A percentile compares a stretch with the other conserved stretches of the same genome.
Evolutionary conservation across 2,888 invertebrate species (phyloP).

Genomic region (Frankliniella intonsa): DNA sequence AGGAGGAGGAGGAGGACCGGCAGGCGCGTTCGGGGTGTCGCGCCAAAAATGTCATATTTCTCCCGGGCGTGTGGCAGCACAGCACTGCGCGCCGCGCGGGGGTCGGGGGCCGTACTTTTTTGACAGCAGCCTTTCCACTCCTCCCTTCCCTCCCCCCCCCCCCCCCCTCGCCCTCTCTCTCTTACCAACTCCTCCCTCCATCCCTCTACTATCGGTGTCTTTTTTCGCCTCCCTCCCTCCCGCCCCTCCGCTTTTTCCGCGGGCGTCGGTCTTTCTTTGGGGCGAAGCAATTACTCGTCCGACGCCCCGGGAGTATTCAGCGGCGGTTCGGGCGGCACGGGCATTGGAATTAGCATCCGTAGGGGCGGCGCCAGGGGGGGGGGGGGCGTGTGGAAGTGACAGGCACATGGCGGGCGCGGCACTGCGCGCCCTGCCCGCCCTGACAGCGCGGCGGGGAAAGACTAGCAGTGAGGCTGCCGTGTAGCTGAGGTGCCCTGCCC

Average conservation of each 20-base stretch:
- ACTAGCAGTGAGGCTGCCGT: too few relatives aligned
- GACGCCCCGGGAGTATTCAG: conserved; percentile 10
- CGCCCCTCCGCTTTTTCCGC: neutral
- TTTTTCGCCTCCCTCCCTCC: neutral
- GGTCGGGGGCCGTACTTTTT: neutral
- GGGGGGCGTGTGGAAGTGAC: neutral
- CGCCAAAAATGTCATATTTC: neutral
- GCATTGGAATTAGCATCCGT: conserved; percentile 6
- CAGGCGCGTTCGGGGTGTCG: neutral
- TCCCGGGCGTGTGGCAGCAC: neutral
- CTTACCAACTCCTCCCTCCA: neutral
- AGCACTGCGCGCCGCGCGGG: too few relatives aligned
- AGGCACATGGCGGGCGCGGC: neutral
- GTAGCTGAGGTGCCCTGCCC: too few relatives aligned
- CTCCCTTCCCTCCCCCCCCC: neutral
- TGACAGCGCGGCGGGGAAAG: neutral
- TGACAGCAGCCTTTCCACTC: neutral
- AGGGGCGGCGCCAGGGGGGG: neutral
- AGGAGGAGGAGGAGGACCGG: neutral
- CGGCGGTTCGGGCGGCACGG: neutral
- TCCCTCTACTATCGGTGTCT: neutral
- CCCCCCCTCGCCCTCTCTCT: neutral
- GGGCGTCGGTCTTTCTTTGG: neutral
- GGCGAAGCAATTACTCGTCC: conserved; percentile 18
- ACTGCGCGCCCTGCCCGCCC: neutral